Evolutionary conservation across 2,797 vertebrate genomes (phyloP), one percentile per base, ranked within the genome.

Genomic region (Mormyrus proboscirostris): DNA sequence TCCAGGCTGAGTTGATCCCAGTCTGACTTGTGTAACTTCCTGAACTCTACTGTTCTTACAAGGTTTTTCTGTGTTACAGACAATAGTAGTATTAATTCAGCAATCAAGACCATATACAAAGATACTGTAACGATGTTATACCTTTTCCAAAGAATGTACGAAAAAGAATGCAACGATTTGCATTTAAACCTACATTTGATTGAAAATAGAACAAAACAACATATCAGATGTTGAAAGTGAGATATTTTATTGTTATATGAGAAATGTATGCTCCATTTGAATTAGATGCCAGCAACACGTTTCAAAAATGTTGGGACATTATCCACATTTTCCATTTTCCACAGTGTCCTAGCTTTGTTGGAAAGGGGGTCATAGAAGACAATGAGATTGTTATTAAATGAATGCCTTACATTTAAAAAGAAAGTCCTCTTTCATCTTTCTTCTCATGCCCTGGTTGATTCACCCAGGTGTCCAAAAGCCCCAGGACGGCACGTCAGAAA

Each of bases 401-500:
- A 49, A 47, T 83, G 14, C 44, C 41, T 8, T 19, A 19, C 79
- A 16, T 49, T 79, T 79, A 16, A 76, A 76, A 76, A 1, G 25
- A 76, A 38, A n/a, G 33, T 4, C 19, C n/a, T 14, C n/a, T 50
- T 8, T 50, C 47, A 16, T 22, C 50, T 82, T 22, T 7, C 10
- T 51, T 22, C 44, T 8, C 47, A n/a, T 50, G 44, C 83, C 76
- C 59, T 73, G 1, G 92, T 82, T 92, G 65, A 88, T 93, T 90
- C 93, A 89, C 92, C 89, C 93, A 96, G 95, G 93, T 92, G 57
- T 3, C 91, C 25, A 94, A 92, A 65, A 93, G 90, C 90, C 93
- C 92, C 4, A 91, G 91, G 69, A 90, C 90, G 0, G 92, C 92
- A 86, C 92, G 94, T 65, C 95, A 95, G 89, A 95, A 92, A 85